phyloP scores from a whole-genome alignment of 2,888 invertebrate species.

The Agrotis exclamationis region DNA sequence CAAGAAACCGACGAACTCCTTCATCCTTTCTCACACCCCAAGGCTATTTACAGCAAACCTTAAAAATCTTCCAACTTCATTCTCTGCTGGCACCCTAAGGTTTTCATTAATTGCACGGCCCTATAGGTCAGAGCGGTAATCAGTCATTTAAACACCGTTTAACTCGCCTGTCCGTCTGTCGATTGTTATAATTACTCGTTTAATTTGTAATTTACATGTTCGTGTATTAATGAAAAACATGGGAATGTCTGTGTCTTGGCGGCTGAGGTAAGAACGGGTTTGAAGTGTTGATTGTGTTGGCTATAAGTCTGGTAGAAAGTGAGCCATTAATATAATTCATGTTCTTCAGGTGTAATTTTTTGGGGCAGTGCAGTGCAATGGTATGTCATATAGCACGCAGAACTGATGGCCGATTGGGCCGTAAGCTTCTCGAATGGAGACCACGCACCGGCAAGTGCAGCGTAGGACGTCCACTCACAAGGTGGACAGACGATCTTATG shows the following conservation, averaged over 20 bases:
- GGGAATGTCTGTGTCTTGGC: slow-evolving; percentile 14
- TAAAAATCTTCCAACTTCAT: slow-evolving; percentile 23
- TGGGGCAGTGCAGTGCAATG: too few species aligned
- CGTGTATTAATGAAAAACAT: slow-evolving; percentile 44
- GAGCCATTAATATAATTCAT: background rate
- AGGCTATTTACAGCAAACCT: slow-evolving; percentile 13
- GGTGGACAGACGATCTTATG: too few species aligned
- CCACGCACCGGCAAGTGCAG: too few species aligned
- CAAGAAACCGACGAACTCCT: background rate
- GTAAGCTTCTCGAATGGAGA: too few species aligned
- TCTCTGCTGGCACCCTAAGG: slow-evolving; percentile 48
- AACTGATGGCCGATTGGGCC: too few species aligned
- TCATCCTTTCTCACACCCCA: background rate
- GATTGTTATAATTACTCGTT: slow-evolving; percentile 69
- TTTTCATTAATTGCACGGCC: slow-evolving; percentile 59
- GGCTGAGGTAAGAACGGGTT: slow-evolving; percentile 29
- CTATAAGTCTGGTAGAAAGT: slow-evolving; percentile 2
- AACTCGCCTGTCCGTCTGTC: slow-evolving; percentile 67
- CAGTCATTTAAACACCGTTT: slow-evolving; percentile 65
- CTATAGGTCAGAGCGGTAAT: slow-evolving; percentile 58
- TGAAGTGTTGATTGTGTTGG: background rate
- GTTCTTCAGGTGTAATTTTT: background rate
- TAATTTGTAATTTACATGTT: slow-evolving; percentile 63
- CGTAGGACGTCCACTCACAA: too few species aligned
- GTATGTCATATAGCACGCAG: too few species aligned